A percentile compares a stretch with the other conserved stretches of the same genome.
Conservation (phyloP, 2,113 vertebrate genomes). For the Procapra przewalskii region DNA sequence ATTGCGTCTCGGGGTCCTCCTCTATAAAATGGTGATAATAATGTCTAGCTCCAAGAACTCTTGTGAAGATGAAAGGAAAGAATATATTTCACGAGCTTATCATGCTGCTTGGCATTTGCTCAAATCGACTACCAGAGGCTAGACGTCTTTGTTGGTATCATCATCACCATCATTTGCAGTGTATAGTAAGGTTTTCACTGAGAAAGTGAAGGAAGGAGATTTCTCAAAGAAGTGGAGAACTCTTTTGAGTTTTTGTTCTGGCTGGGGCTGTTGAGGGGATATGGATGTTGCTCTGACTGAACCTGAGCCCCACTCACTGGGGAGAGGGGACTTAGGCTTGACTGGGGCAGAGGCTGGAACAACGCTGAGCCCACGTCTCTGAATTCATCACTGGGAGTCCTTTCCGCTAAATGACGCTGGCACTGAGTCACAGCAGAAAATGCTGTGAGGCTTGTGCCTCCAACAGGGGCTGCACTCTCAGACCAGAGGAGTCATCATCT, state of each 20-base stretch:
- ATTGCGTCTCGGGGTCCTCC: neutral
- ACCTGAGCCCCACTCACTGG: neutral
- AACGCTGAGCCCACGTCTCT: neutral
- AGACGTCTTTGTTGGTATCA: neutral
- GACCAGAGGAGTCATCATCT: neutral
- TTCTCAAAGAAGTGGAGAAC: neutral
- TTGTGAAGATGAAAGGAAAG: neutral
- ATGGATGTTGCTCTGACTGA: neutral
- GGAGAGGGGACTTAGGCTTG: neutral
- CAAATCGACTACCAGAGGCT: neutral
- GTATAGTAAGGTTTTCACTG: neutral
- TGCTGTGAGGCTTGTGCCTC: neutral
- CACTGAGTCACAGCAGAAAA: neutral
- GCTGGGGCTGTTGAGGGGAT: rapidly evolving
- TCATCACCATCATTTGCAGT: neutral
- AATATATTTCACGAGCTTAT: neutral
- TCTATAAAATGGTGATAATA: neutral
- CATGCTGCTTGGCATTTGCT: neutral
- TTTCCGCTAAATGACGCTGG: neutral
- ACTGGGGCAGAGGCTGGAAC: neutral
- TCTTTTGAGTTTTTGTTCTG: neutral
- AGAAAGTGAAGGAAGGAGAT: neutral
- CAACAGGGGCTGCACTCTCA: neutral
- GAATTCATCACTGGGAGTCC: neutral
- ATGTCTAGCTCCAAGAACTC: neutral